Conservation (phyloP, 2,797 vertebrate species). For the Borostomias antarcticus region DNA sequence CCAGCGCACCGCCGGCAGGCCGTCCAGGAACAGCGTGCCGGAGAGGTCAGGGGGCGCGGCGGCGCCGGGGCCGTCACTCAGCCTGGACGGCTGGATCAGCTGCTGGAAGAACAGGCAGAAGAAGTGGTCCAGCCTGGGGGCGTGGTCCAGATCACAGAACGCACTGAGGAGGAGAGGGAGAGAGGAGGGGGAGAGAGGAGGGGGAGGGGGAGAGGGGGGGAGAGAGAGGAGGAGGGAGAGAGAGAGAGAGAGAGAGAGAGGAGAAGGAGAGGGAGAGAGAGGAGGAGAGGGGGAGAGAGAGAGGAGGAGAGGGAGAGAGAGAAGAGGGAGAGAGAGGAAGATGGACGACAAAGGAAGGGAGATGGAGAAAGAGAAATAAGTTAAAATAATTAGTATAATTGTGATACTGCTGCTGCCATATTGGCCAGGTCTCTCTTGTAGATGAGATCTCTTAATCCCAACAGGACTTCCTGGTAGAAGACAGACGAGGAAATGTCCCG, state of each 20-base stretch:
- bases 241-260: background rate
- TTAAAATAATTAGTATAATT: no score
- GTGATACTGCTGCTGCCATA: no score
- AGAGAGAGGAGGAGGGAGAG: background rate
- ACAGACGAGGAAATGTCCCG: no score
- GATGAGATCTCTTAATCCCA: no score
- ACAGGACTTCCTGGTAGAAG: no score
- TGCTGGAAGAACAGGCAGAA: slow-evolving; percentile 96
- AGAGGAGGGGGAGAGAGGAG: background rate
- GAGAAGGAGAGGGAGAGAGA: background rate
- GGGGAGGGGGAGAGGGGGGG: slow-evolving; percentile 17
- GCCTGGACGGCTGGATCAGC: slow-evolving; percentile 79
- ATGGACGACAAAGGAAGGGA: background rate
- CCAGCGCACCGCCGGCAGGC: slow-evolving; percentile 89
- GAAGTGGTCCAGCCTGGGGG: slow-evolving; percentile 89
- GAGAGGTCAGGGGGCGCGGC: slow-evolving; percentile 62
- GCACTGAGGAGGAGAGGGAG: slow-evolving; percentile 73
- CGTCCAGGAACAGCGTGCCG: slow-evolving; percentile 79
- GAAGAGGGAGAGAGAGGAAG: background rate
- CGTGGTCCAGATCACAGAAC: slow-evolving; percentile 84
- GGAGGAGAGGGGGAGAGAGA: background rate
- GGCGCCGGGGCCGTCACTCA: slow-evolving; percentile 57
- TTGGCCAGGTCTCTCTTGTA: no score
- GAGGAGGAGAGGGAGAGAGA: background rate
- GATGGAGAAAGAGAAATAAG: background rate